Percentiles rank a stretch among this genome's conserved stretches.
phyloP scores from a whole-genome alignment of 2,113 vertebrate species.

The Malurus elegans region DNA sequence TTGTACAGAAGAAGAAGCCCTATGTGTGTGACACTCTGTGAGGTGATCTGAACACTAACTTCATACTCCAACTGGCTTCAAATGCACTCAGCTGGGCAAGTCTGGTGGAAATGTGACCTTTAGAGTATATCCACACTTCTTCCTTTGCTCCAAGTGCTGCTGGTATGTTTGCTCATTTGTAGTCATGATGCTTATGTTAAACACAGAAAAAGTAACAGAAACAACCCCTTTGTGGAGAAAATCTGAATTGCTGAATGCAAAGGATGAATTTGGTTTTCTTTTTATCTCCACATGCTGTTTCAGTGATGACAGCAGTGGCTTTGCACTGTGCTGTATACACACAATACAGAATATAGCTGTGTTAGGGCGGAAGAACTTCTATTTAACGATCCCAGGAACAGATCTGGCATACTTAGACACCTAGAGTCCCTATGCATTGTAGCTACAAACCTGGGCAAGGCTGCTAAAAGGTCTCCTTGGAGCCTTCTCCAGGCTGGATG shows the following conservation, averaged over 20 bases:
- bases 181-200: neutral
- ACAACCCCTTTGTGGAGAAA: neutral
- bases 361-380: neutral
- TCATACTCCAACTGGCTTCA: neutral
- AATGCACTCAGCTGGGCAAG: constrained; percentile 26
- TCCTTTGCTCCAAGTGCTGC: neutral
- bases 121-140: neutral
- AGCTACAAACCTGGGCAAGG: neutral
- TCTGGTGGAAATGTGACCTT: constrained; percentile 35
- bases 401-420: neutral
- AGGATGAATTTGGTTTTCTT: neutral
- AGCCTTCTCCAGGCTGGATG: neutral
- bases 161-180: neutral
- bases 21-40: fast-evolving
- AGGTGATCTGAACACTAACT: constrained; percentile 41
- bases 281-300: neutral
- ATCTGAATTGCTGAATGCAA: neutral
- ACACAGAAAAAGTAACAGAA: neutral
- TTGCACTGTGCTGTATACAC: neutral
- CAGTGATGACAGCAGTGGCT: neutral
- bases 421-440: neutral
- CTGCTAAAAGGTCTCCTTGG: neutral
- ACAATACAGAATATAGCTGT: neutral
- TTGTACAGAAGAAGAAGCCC: neutral
- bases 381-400: neutral